Base-by-base conservation (phyloP, 2,888 invertebrate species). In the Andrena camellia region DNA sequence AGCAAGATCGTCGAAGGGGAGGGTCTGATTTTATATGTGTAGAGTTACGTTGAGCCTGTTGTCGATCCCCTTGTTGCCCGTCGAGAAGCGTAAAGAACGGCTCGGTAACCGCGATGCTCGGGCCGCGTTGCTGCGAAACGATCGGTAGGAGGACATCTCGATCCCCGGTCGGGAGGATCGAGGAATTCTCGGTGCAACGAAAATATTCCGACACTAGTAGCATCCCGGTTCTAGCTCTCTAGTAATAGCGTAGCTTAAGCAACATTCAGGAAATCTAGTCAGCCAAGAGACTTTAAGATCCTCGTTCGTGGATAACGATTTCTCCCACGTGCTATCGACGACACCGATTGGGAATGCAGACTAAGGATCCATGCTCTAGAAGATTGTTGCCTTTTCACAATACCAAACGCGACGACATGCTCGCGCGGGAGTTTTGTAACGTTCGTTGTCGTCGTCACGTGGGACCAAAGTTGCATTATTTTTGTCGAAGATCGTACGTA, bases 161-260 rank as follows among this genome's bases (percentile, higher is more conserved):
- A 48, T 69, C 57, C 31, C 66, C 52, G 29, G 48, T 64, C 42
- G 62, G 26, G 73, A 78, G 17, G 81, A 76, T 75, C 72, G 86
- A 89, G 86, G n/a, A n/a, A 79, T 85, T 90, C 84, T 87, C 86
- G 83, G 87, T 88, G 91, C 92, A 92, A 92, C 92, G 92, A 92
- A 91, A 79, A 86, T 83, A 67, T 69, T 71, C 69, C 71, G 75
- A 85, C 66, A 77, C 10, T 70, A 59, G 69, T 59, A 78, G 66
- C 78, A 60, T 80, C 66, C 64, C 78, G 75, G 73, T 78, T 42
- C 63, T 82, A 90, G 85, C 81, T 90, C 83, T 88, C 83, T 87
- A 86, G 42, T 35, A 42, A 59, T 74, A 86, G 74, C 60, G 31
- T 81, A 88, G 76, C 59, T 84, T 77, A 79, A 83, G 69, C 17